A percentile compares a stretch with the other conserved stretches of the same genome.
These are phyloP conservation scores for Phenganax stokvisi DNA, from an alignment of 92 coral and sea anemone species.

Conservation along the genomic window DNA sequence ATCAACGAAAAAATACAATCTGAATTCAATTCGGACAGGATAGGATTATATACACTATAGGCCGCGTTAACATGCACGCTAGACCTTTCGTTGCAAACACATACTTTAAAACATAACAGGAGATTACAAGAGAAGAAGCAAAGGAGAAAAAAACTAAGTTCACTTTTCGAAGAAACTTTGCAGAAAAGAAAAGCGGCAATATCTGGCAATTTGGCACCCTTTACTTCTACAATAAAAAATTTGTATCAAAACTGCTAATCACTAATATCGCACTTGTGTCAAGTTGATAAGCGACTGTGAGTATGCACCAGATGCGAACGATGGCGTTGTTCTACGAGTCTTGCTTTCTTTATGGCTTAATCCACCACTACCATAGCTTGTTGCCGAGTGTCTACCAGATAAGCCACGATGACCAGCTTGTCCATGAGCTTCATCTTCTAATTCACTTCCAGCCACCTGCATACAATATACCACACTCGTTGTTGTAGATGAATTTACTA, in stretches of 20 bases:
- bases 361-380: slow-evolving; percentile 98
- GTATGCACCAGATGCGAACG: slow-evolving; percentile 73
- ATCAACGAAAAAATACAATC: not conserved
- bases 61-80: no score
- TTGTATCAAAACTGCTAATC: not conserved
- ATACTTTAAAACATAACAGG: no score
- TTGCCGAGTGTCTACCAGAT: slow-evolving; percentile 86
- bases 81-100: no score
- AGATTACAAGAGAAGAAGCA: not conserved
- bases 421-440: slow-evolving; percentile 87
- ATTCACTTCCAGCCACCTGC: slow-evolving; percentile 71
- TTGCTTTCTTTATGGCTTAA: slow-evolving; percentile 90
- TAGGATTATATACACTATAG: no score
- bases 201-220: no score
- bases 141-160: no score
- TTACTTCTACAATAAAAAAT: no score
- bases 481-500: not conserved
- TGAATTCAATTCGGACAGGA: not conserved
- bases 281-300: slow-evolving; percentile 80
- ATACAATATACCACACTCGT: not conserved
- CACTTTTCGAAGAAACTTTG: no score
- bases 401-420: slow-evolving; percentile 65
- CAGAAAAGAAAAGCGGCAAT: no score
- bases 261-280: slow-evolving; percentile 59
- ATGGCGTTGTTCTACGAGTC: slow-evolving; percentile 62